These are phyloP conservation scores for Hedychridium roseum DNA, from an alignment of 2,888 invertebrate genomes.

Conservation along the genomic window DNA sequence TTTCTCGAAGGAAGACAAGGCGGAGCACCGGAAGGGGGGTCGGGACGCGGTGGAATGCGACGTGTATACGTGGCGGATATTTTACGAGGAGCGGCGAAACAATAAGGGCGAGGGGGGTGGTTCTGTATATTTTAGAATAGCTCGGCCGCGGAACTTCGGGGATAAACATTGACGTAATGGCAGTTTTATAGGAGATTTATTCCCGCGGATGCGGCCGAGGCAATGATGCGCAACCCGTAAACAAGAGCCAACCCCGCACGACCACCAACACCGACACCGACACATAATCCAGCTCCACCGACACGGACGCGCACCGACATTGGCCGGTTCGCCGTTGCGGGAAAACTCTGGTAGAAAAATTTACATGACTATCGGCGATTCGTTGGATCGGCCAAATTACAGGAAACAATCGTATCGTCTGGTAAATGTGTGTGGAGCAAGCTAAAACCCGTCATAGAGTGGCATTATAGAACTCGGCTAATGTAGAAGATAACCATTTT, in stretches of 20 bases:
- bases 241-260: constrained; percentile 40
- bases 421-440: too few relatives aligned
- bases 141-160: constrained; percentile 41
- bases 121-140: constrained; percentile 41
- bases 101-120: constrained; percentile 32
- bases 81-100: constrained; percentile 37
- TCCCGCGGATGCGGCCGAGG: constrained; percentile 38
- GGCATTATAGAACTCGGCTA: too few relatives aligned
- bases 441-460: too few relatives aligned
- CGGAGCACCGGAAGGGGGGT: constrained; percentile 1
- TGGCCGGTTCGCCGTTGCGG: too few relatives aligned
- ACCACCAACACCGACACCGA: constrained; percentile 13
- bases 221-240: constrained; percentile 59
- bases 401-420: too few relatives aligned
- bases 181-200: constrained; percentile 57
- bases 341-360: too few relatives aligned
- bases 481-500: too few relatives aligned
- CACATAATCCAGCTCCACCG: too few relatives aligned
- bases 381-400: too few relatives aligned
- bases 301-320: too few relatives aligned
- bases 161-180: constrained; percentile 57
- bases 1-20: constrained; percentile 2
- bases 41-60: constrained; percentile 5
- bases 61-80: constrained; percentile 23
- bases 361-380: too few relatives aligned